Base-by-base conservation (phyloP, 2,888 invertebrate genomes). In the Saturnia pavonia region DNA sequence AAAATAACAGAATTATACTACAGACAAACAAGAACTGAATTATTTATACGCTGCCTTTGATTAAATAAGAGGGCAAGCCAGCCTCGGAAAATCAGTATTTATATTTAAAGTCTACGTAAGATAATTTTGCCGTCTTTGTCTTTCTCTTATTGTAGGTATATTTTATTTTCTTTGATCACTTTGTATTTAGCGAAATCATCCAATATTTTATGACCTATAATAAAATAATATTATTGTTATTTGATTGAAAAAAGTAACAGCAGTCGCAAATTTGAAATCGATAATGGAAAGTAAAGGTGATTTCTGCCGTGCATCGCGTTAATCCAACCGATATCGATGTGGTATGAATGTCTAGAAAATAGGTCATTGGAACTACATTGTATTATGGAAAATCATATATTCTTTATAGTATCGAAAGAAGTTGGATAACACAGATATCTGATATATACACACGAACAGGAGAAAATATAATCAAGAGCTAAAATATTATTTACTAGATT, bases 1-100 rank as follows among this genome's bases (percentile, higher is more conserved):
- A 65, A 40, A 40, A 65, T 65, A 65, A 65, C 12, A 65, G n/a
- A 65, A 65, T 19, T 40, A 65, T 65, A 65, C 40, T 65, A 65
- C 65, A 65, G 2, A 40, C 40, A 65, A 65, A 65, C 65, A 65
- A 40, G 19, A n/a, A 40, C 65, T 40, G 40, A 65, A 65, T 65
- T 65, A 65, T 40, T 65, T 65, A 65, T 65, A 40, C 40, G 40
- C 19, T 65, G 40, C 6, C 40, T 65, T 65, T 9, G 9, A n/a
- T 40, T 65, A 65, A 7, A 19, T 19, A 65, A 65, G 65, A 40
- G 6, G 19, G 65, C 40, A 65, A 65, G 1, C n/a, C 40, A 16
- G 12, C n/a, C 65, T 65, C 40, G 65, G 40, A 40, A 65, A 40
- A 65, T 65, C 40, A 19, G 19, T 65, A 65, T 65, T 40, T 65